Evolutionary conservation across 2,113 vertebrate genomes (phyloP).

Genomic region (Rhinoderma darwinii): DNA sequence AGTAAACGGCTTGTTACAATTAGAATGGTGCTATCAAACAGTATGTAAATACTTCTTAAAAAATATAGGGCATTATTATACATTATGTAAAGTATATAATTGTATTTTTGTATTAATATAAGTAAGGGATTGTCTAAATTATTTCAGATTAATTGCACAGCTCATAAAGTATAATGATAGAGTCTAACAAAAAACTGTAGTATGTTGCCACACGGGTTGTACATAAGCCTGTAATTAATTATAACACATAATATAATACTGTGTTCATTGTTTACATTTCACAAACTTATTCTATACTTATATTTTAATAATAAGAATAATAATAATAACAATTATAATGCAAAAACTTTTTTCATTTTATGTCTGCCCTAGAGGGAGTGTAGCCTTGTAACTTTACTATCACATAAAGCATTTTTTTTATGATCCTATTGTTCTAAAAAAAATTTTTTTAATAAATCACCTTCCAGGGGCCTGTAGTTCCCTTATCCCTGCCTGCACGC

Average conservation of each 20-base stretch:
- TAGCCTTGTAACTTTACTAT: no score
- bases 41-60: background rate
- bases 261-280: background rate
- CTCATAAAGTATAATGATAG: background rate
- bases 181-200: background rate
- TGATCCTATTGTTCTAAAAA: no score
- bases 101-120: background rate
- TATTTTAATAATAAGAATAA: no score
- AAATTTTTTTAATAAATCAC: no score
- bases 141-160: slow-evolving; percentile 32
- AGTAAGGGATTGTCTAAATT: slow-evolving; percentile 20
- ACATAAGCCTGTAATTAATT: slow-evolving; percentile 14
- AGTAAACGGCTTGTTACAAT: background rate
- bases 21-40: background rate
- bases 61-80: background rate
- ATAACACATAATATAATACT: background rate
- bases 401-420: no score
- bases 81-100: slow-evolving; percentile 25
- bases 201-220: slow-evolving; percentile 5
- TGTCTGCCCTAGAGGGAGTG: no score
- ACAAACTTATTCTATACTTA: background rate
- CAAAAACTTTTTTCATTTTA: no score
- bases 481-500: no score
- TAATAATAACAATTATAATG: no score
- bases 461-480: no score